Conservation (phyloP, 1,140 invertebrate species). For the Leptopilina clavipes region DNA sequence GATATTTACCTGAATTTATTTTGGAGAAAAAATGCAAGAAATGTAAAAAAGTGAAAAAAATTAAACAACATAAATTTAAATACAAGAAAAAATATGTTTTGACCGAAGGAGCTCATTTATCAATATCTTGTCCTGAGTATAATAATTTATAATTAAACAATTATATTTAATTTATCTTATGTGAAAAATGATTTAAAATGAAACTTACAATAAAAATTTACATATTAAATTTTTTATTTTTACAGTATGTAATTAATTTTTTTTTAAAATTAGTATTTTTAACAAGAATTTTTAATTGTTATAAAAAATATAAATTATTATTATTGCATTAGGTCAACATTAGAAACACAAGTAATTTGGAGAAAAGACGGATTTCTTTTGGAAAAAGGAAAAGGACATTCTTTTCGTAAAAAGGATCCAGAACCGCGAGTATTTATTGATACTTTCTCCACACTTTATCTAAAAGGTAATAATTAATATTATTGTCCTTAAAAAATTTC, state of each 20-base stretch:
- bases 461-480: conserved; percentile 61
- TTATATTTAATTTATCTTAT: neutral
- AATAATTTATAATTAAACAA: neutral
- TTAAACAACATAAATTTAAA: conserved; percentile 70
- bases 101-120: conserved; percentile 73
- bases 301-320: neutral
- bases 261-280: too few species aligned
- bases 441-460: conserved; percentile 76
- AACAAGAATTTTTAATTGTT: neutral
- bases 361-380: conserved; percentile 70
- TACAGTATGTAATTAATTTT: too few species aligned
- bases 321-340: neutral
- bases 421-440: conserved; percentile 75
- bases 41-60: conserved; percentile 67
- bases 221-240: too few species aligned
- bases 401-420: conserved; percentile 66
- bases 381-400: conserved; percentile 67
- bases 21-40: conserved; percentile 71
- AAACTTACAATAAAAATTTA: too few species aligned
- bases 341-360: conserved; percentile 72
- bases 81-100: conserved; percentile 74
- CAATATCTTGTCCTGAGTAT: conserved; percentile 75
- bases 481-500: conserved; percentile 16
- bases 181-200: neutral
- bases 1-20: conserved; percentile 74